Base-by-base conservation (phyloP, 1,140 invertebrate genomes). In the Leucophenga varia region DNA sequence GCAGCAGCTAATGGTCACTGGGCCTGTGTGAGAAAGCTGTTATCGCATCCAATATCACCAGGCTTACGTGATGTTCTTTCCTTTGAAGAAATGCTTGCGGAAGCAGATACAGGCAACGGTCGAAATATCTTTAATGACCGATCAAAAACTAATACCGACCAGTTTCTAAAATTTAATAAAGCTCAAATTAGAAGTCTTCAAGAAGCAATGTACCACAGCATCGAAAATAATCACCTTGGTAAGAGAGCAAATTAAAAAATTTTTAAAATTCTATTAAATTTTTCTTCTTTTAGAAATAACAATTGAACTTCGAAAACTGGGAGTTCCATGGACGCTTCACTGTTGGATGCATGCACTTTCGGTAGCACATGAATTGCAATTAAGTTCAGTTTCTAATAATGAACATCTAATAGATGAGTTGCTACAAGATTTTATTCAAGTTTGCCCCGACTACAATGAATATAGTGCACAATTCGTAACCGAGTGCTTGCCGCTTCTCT, bases 131-230 rank as follows among this genome's bases (percentile, higher is more conserved):
- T 14, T 6, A 47, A 48, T 19, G 49, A 7, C 22, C 40, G 0
- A 28, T 32, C 9, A 38, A 20, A 30, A 36, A 16, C 9, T 34
- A 31, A 43, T 43, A 30, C 18, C 59, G 77, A 71, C 56, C 72
- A 57, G 57, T 72, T 61, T 70, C 78, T 60, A 61, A 77, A 60
- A 72, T 84, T 92, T 60, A 91, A 84, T 49, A 93, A 93, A 77
- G 80, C 83, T 14, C 91, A 94, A 76, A 85, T 89, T 20, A 87
- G 91, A 65, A 85, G 87, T 25, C 76, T 94, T 28, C 90, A 94
- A 64, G 91, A 94, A 77, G 90, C 91, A 3, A 92, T 95, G 90
- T 95, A 94, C 72, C 91, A 93, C 64, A 90, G 88, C 55, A 87
- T 89, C 2, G 91, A 95, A 74, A 92, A 89, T 65, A 91, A 91